phyloP scores from a whole-genome alignment of 2,888 invertebrate species.

The Dexiosoma caninum region DNA sequence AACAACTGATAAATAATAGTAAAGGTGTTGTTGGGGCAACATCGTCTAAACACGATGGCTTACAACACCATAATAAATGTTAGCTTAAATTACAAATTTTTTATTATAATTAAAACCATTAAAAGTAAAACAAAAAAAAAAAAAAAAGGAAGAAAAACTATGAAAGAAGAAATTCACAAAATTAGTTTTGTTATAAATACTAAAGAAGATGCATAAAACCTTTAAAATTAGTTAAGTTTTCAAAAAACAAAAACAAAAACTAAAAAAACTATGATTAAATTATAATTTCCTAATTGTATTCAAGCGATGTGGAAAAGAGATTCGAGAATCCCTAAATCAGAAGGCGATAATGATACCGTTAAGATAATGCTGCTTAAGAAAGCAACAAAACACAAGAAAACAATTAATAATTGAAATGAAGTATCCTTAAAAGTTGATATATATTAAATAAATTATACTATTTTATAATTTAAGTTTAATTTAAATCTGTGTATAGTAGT shows the following conservation, averaged over 20 bases:
- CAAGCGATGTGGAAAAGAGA: background rate
- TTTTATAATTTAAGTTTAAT: constrained; percentile 50
- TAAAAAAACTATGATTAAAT: constrained; percentile 26
- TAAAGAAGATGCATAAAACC: constrained; percentile 25
- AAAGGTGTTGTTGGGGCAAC: constrained; percentile 37
- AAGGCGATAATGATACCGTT: constrained; percentile 22
- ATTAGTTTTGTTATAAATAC: constrained; percentile 54
- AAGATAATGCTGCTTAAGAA: constrained; percentile 3
- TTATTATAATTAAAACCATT: constrained; percentile 37
- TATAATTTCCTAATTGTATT: constrained; percentile 43
- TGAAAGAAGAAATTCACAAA: constrained; percentile 20
- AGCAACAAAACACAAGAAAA: no score
- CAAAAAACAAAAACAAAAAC: constrained; percentile 5
- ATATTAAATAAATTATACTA: constrained; percentile 51
- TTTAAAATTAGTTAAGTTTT: constrained; percentile 61
- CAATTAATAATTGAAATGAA: background rate
- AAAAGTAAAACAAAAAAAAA: background rate
- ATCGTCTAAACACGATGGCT: constrained; percentile 39
- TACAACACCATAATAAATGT: constrained; percentile 58
- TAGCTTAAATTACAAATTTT: constrained; percentile 60
- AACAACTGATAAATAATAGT: constrained; percentile 48
- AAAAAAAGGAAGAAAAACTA: no score
- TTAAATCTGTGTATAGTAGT: constrained; percentile 68
- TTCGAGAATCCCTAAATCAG: background rate
- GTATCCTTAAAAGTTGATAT: constrained; percentile 46